These are phyloP conservation scores for Aldabrachelys gigantea DNA, from an alignment of 2,113 vertebrate species.

Conservation along the genomic window DNA sequence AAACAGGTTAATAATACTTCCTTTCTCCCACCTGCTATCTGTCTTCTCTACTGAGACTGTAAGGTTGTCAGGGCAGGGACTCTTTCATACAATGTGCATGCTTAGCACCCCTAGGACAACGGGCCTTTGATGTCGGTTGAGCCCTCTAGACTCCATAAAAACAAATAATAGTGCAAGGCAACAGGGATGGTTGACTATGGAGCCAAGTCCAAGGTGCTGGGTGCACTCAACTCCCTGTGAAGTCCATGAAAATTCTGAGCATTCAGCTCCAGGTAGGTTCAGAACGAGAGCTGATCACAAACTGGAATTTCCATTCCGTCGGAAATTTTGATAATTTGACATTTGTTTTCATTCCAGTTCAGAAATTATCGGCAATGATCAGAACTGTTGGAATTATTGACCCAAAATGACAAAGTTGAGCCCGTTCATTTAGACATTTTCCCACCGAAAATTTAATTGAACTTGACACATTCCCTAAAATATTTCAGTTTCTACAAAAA, in stretches of 20 bases:
- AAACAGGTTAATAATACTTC: background rate
- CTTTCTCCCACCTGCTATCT: background rate
- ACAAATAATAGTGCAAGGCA: rapidly evolving
- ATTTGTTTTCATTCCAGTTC: background rate
- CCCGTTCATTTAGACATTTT: background rate
- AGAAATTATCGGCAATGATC: background rate
- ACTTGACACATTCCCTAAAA: background rate
- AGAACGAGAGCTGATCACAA: background rate
- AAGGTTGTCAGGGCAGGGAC: background rate
- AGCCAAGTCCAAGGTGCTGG: too few relatives aligned
- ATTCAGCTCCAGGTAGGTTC: background rate
- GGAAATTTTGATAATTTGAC: background rate
- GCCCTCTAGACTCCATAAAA: rapidly evolving
- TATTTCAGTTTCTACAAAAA: background rate
- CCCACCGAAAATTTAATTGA: background rate
- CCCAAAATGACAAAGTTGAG: background rate
- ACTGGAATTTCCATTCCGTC: background rate
- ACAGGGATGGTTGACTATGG: background rate
- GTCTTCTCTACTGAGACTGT: background rate
- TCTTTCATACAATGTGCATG: background rate
- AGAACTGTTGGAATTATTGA: background rate
- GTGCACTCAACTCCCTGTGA: background rate
- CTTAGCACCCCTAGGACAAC: background rate
- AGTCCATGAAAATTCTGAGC: background rate
- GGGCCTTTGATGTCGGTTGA: background rate